Evolutionary conservation across 2,113 vertebrate species (phyloP).

Genomic region (Cichladusa arquata): DNA sequence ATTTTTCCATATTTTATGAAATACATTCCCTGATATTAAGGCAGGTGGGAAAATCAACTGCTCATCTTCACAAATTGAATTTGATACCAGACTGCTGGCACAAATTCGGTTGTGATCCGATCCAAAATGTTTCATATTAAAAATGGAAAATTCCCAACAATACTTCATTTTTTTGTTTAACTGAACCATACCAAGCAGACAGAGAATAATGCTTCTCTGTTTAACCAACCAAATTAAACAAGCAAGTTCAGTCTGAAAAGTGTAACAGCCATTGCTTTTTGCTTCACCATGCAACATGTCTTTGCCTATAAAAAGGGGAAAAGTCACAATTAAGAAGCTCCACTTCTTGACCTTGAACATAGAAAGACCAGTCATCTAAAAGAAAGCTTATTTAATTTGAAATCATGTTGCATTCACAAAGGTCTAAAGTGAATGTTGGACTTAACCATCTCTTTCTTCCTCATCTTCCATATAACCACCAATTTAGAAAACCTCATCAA

Average conservation of each 20-base stretch:
- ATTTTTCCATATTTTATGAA: slow-evolving; percentile 43
- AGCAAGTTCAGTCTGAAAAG: background rate
- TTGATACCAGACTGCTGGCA: background rate
- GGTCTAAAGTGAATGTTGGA: background rate
- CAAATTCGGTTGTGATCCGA: slow-evolving; percentile 1
- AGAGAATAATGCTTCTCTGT: background rate
- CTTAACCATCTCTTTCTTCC: background rate
- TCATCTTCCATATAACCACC: background rate
- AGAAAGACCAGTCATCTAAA: background rate
- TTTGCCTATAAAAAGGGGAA: background rate
- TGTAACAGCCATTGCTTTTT: background rate
- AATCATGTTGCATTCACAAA: background rate
- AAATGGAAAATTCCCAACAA: background rate
- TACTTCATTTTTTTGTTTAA: background rate
- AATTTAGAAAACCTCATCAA: background rate
- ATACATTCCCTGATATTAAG: background rate
- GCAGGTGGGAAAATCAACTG: slow-evolving; percentile 20
- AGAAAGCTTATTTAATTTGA: background rate
- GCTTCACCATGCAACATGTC: background rate
- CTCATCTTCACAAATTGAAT: slow-evolving; percentile 18
- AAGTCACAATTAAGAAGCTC: background rate
- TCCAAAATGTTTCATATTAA: slow-evolving; percentile 20
- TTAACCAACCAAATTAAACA: slow-evolving; percentile 10
- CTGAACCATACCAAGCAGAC: background rate
- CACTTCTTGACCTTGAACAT: background rate